Base-by-base conservation (phyloP, 1,140 invertebrate genomes). In the Tetranychus cinnabarinus region DNA sequence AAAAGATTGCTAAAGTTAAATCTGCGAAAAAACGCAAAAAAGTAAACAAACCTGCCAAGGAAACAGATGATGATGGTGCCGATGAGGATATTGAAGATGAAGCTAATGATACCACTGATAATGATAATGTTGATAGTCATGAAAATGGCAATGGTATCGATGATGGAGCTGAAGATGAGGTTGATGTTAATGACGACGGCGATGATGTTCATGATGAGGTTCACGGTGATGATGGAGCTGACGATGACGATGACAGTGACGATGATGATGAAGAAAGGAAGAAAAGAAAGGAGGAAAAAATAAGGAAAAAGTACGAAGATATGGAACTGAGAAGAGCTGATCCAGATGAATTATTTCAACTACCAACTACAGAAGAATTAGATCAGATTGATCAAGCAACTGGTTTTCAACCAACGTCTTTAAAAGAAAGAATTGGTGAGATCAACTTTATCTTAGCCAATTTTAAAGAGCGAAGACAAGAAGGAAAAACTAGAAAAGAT, bases 371-470 rank as follows among this genome's bases (percentile, higher is more conserved):
- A 59, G 68, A 69, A 42, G 71, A 72, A 34, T 75, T 76, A 60
- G 77, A 74, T 45, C 70, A 76, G 39, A 79, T 31, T 8, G 50
- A 52, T 23, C n/a, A 52, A 52, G 23, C 31, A n/a, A 31, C n/a
- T 8, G 5, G n/a, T 23, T 33, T 8, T 52, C 50, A 52, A 23
- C 12, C 31, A 52, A 33, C n/a, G 2, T 52, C 50, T 1, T 52
- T 96, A 7, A 84, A 90, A 70, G 84, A 89, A 68, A 78, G 91
- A 68, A 95, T 97, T 56, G 83, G 86, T 65, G 92, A 97, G 71
- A 77, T 92, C 52, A 76, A 88, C 13, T 76, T 82, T 66, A 86
- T 97, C 15, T 75, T 98, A 45, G 80, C 82, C 13, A 88, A 97
- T 74, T 97, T 97, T 69, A 86, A 80, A 64, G 81, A 78, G 58